A percentile compares a stretch with the other conserved stretches of the same genome.
These are phyloP conservation scores for Tenebrosternarchus preto DNA, from an alignment of 2,113 vertebrate genomes.

Conservation along the genomic window DNA sequence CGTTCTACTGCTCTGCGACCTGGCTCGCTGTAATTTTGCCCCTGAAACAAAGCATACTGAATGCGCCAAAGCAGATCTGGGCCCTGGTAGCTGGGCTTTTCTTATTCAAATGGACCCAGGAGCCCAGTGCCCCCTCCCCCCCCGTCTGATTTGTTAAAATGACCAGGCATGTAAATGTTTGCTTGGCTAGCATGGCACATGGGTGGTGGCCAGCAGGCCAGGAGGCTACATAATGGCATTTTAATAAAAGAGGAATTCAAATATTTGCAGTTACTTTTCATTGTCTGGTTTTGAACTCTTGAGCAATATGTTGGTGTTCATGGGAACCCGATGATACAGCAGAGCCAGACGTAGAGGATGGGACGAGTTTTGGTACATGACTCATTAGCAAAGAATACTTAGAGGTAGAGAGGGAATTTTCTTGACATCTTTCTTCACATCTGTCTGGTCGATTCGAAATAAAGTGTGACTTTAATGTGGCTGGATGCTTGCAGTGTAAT, in stretches of 20 bases:
- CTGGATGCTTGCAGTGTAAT: no score
- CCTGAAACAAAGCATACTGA: slow-evolving; percentile 75
- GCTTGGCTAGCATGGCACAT: neutral
- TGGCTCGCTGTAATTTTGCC: slow-evolving; percentile 28
- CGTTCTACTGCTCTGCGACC: slow-evolving; percentile 70
- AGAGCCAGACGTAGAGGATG: no score
- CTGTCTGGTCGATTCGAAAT: no score
- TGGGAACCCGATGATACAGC: no score
- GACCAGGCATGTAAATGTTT: slow-evolving; percentile 11
- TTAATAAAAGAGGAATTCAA: neutral
- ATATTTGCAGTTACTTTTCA: neutral
- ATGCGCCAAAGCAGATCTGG: slow-evolving; percentile 84
- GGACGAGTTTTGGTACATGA: no score
- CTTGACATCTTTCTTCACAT: no score
- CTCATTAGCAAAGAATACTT: no score
- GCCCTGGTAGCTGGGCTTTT: slow-evolving; percentile 37
- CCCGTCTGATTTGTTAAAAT: slow-evolving; percentile 9
- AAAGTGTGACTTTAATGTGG: no score
- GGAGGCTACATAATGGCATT: no score
- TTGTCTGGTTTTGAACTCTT: neutral
- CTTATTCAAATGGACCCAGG: slow-evolving; percentile 42
- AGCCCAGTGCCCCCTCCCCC: slow-evolving; percentile 65
- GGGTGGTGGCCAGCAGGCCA: neutral
- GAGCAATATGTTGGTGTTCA: neutral
- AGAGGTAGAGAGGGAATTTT: no score